Evolutionary conservation across 2,113 vertebrate genomes (phyloP).

Genomic region (Charina bottae): DNA sequence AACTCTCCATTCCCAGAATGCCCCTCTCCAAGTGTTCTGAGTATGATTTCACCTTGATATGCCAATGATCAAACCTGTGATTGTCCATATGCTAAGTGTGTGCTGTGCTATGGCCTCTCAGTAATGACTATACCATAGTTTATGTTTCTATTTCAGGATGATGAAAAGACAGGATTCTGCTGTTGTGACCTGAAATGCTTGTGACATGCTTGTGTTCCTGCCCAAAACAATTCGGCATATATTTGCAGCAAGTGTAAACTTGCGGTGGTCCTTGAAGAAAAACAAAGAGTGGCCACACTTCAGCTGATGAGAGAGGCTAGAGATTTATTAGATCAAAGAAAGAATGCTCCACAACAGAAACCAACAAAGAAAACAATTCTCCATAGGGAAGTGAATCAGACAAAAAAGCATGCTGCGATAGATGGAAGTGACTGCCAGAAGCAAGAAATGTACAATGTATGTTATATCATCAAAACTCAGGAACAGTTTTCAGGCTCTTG

Average conservation of each 20-base stretch:
- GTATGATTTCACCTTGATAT: not conserved
- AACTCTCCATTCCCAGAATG: not conserved
- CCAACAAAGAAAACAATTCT: not conserved
- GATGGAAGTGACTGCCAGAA: not conserved
- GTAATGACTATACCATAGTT: not conserved
- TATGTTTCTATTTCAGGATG: not conserved
- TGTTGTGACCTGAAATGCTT: not conserved
- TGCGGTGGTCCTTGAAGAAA: not conserved
- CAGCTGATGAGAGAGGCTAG: not conserved
- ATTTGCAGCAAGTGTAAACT: not conserved
- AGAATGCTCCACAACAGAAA: not conserved
- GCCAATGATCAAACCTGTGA: not conserved
- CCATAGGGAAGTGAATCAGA: not conserved
- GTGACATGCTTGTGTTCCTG: not conserved
- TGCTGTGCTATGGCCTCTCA: not conserved
- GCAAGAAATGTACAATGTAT: not conserved
- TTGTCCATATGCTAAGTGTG: not conserved
- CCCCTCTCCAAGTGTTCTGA: not conserved
- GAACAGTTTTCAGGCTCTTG: not conserved
- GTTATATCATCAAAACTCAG: not conserved
- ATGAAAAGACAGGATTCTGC: not conserved
- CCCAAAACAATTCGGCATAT: not conserved
- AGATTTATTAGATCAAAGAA: not conserved
- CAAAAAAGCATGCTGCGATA: not conserved
- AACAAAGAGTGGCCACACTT: not conserved